Evolutionary conservation across 2,888 invertebrate genomes (phyloP).

Genomic region (Eumerus sabulonum): DNA sequence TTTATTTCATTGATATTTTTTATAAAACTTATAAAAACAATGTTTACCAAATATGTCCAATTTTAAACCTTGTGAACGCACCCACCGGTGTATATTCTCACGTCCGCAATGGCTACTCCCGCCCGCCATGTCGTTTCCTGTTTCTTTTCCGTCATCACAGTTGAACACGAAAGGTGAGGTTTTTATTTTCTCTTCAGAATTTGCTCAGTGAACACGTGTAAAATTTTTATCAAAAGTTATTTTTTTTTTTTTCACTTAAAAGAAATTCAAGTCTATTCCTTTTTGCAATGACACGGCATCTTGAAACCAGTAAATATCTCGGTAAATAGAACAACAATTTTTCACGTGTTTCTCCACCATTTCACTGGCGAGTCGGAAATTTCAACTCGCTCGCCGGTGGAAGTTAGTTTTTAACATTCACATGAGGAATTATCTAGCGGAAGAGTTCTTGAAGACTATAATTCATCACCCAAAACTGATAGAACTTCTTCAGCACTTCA

Average conservation of each 20-base stretch:
- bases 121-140: constrained; percentile 77
- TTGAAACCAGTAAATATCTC: constrained; percentile 46
- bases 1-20: too few species aligned
- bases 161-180: constrained; percentile 77
- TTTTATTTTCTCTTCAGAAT: constrained; percentile 73
- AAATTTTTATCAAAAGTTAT: constrained; percentile 62
- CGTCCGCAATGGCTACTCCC: constrained; percentile 25
- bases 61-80: constrained; percentile 22
- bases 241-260: constrained; percentile 24
- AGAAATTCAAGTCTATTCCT: constrained; percentile 21
- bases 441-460: constrained; percentile 79
- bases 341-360: constrained; percentile 70
- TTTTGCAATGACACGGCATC: constrained; percentile 54
- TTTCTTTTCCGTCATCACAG: constrained; percentile 77
- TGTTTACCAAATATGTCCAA: neutral
- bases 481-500: constrained; percentile 21
- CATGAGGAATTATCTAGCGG: constrained; percentile 76
- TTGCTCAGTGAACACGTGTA: constrained; percentile 73
- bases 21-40: too few species aligned
- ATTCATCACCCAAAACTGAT: constrained; percentile 79
- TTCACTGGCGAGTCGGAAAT: neutral
- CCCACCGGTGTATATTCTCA: constrained; percentile 6
- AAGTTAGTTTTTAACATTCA: constrained; percentile 19
- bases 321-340: constrained; percentile 69
- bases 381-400: constrained; percentile 2